phyloP scores from a whole-genome alignment of 2,888 invertebrate species.

The Halictus ligatus region DNA sequence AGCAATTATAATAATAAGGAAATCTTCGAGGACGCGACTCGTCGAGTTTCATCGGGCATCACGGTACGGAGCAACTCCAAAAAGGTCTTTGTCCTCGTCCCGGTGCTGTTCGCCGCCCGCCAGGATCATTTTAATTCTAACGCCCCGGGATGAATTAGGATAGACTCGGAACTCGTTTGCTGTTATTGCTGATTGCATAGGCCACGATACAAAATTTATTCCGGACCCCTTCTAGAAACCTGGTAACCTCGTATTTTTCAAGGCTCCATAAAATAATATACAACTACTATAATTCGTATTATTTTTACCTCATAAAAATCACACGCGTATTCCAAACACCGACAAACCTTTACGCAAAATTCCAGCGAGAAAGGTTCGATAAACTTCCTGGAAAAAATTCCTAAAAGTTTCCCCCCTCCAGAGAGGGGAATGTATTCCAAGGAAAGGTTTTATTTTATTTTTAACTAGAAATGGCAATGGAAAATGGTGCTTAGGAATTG shows the following conservation, averaged over 20 bases:
- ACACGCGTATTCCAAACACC: too few relatives aligned
- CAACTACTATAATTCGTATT: too few relatives aligned
- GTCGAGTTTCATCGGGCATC: constrained; percentile 31
- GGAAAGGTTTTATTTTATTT: not conserved
- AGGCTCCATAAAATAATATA: too few relatives aligned
- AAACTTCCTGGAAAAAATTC: too few relatives aligned
- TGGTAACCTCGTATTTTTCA: too few relatives aligned
- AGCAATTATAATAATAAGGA: constrained; percentile 55
- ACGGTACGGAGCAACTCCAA: constrained; percentile 5
- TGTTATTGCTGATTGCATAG: not conserved
- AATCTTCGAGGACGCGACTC: constrained; percentile 28
- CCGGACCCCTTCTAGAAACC: not conserved
- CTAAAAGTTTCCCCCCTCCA: too few relatives aligned
- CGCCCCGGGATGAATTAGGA: not conserved
- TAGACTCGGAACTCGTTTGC: not conserved
- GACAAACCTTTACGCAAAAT: too few relatives aligned
- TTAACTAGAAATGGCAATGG: not conserved
- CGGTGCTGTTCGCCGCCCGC: not conserved
- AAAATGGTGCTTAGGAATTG: too few relatives aligned
- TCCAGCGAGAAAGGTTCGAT: too few relatives aligned
- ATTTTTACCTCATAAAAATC: too few relatives aligned
- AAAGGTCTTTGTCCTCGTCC: constrained; percentile 21
- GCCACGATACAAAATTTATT: not conserved
- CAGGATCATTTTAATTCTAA: constrained; percentile 36
- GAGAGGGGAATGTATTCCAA: not conserved